Evolutionary conservation across 2,797 vertebrate species (phyloP), one percentile per base, ranked within the genome.

Genomic region (Yasuhikotakia modesta): DNA sequence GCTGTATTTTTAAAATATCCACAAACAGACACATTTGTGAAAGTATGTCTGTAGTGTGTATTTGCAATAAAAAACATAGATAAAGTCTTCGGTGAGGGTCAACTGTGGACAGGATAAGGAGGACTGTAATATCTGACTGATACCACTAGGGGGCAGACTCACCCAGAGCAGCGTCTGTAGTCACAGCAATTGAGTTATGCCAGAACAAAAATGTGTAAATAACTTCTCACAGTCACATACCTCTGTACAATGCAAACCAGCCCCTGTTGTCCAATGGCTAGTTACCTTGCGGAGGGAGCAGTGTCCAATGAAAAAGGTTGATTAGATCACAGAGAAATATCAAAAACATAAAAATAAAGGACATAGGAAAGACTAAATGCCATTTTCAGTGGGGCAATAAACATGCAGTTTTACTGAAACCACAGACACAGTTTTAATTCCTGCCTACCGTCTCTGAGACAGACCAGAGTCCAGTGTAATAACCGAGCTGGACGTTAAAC

Each of bases 141-240:
- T 17, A 24, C 78, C 83, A 84, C 83, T 72, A 16, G 80, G 57
- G 58, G 80, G 46, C 63, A 75, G 60, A 75, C 35, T 68, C 24
- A 69, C 21, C 46, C 50, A 45, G 55, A 50, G 12, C 35, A 60
- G 14, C 27, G 17, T 2, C 27, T 63, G 17, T 4, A 11, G 60
- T 63, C 35, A 11, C 4, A 74, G 39, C 19, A 53, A 12, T 24
- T 35, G n/a, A 61, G 8, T 1, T 64, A 10, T 13, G n/a, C 8
- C 22, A 30, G 22, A 0, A 21, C n/a, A 21, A 48, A 73, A 35
- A 39, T 14, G 17, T 17, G 35, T 39, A n/a, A 32, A 32, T 32
- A 39, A 22, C 17, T 10, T 5, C 8, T 52, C 8, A 57, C 24
- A 39, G 2, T 19, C 39, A 19, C 0, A 7, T 19, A 6, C 45